Evolutionary conservation across 2,888 invertebrate species (phyloP).

Genomic region (Melanargia galathea): DNA sequence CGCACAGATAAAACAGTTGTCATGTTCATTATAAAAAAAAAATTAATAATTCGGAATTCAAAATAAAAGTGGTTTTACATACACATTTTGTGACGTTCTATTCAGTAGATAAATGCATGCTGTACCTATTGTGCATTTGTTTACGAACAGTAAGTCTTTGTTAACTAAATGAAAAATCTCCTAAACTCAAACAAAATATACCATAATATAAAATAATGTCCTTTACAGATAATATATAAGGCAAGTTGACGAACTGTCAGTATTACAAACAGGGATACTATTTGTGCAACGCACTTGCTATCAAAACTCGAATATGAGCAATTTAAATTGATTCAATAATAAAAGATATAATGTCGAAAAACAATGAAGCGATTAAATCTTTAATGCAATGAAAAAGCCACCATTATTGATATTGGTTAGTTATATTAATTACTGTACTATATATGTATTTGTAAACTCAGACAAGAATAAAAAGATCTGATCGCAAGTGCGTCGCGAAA

Average conservation of each 20-base stretch:
- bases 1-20: conserved; percentile 19
- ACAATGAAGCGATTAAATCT: neutral
- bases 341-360: neutral
- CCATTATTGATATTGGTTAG: neutral
- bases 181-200: conserved; percentile 26
- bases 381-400: neutral
- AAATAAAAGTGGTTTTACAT: conserved; percentile 29
- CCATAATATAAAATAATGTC: conserved; percentile 28
- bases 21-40: conserved; percentile 16
- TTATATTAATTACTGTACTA: no score
- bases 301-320: neutral
- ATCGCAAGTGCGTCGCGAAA: conserved; percentile 5
- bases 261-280: conserved; percentile 37
- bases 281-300: conserved; percentile 3
- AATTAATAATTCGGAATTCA: conserved; percentile 31
- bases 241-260: conserved; percentile 52
- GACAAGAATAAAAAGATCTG: neutral
- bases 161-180: conserved; percentile 25
- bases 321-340: neutral
- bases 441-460: no score
- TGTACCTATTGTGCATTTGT: conserved; percentile 57
- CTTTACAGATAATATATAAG: conserved; percentile 52
- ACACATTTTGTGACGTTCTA: conserved; percentile 51
- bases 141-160: conserved; percentile 19
- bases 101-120: conserved; percentile 59